Evolutionary conservation across 2,113 vertebrate species (phyloP), one percentile per base, ranked within the genome.

Genomic region (Sylvia atricapilla): DNA sequence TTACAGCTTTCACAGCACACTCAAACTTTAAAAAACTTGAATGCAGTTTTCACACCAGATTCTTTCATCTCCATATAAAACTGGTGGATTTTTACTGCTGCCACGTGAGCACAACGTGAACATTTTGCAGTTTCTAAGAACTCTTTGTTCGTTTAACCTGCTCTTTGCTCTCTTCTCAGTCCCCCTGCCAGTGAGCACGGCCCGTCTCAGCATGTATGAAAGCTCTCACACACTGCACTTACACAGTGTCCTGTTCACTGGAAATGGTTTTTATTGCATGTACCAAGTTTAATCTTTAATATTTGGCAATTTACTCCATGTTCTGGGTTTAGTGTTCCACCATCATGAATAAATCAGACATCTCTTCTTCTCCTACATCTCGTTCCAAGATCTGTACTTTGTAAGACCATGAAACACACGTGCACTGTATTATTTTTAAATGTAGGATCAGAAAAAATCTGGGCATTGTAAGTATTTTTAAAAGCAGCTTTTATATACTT

Each of bases 81-180:
- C 59, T 7, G 24, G 43, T 17, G 30, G 56, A 35, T 55, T 93
- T 97, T 90, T 60, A 50, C 76, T 60, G 56, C 31, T 52, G n/a
- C 31, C 86, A 87, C 3, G 37, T 47, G 66, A 96, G 85, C 69
- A 90, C 69, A 96, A 89, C 0, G 6, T 18, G 88, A 92, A 78
- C 85, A 67, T 89, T 97, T 5, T 90, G 76, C 86, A 77, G 22
- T 43, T 66, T 55, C 6, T 79, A 52, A 97, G 90, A 55, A 87
- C 23, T 15, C 53, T 90, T 74, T 93, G 85, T 94, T 68, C 59
- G 78, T 68, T 86, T 33, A 73, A 66, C 59, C 41, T 30, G 53
- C 82, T 74, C 67, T 73, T 43, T 30, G 49, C 82, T 83, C 78
- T 80, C 86, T 74, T 20, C 88, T 52, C 85, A 86, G 59, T 70